Conservation (phyloP, 2,888 invertebrate species). For the Ichneumoninae sp. region DNA sequence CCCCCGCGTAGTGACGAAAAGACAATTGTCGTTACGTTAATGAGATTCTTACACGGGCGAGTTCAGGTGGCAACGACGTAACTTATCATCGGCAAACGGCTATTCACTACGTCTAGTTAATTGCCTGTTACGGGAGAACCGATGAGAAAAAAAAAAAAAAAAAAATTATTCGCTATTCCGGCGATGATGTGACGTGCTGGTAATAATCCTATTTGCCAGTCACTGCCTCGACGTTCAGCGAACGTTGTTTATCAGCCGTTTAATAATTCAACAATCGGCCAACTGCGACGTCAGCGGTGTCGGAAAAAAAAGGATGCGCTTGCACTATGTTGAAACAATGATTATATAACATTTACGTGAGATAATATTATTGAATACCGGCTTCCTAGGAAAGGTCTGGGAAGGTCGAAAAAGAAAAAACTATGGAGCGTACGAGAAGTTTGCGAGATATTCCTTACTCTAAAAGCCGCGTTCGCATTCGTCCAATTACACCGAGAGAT, state of each 20-base stretch:
- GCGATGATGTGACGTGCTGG: conserved; percentile 30
- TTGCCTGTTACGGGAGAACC: conserved; percentile 34
- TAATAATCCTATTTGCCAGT: conserved; percentile 50
- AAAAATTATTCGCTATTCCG: conserved; percentile 6
- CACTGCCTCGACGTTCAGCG: conserved; percentile 16
- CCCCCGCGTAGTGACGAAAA: neutral
- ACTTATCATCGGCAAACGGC: conserved; percentile 34
- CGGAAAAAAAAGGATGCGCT: conserved; percentile 15
- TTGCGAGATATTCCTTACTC: conserved; percentile 3
- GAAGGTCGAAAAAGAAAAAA: conserved; percentile 10
- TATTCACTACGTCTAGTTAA: conserved; percentile 49
- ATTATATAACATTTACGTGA: conserved; percentile 15
- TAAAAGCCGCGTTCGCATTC: conserved; percentile 15
- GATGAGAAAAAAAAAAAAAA: conserved; percentile 26
- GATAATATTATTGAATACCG: neutral
- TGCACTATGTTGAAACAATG: conserved; percentile 5
- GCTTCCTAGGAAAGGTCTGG: neutral
- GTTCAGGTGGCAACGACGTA: conserved; percentile 39
- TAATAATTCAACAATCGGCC: conserved; percentile 31
- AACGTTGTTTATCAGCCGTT: conserved; percentile 2
- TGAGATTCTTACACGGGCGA: conserved; percentile 13
- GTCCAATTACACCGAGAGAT: conserved; percentile 61
- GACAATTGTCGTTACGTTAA: conserved; percentile 12
- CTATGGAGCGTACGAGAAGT: conserved; percentile 1
- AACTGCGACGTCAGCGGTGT: neutral